phyloP scores from a whole-genome alignment of 2,888 invertebrate species.

The Rotaria socialis region DNA sequence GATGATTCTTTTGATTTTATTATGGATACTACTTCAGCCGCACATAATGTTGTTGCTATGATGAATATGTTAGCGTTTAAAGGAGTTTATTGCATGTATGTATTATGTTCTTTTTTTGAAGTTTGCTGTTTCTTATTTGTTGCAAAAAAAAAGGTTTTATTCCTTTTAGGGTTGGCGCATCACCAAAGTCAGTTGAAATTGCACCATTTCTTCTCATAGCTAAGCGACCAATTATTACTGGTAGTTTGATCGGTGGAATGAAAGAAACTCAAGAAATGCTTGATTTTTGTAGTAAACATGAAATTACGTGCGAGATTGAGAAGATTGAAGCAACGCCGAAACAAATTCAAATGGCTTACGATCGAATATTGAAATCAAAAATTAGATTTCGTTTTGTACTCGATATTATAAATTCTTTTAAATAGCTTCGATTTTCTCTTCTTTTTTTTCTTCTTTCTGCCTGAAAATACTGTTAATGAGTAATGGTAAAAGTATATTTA shows the following conservation, averaged over 20 bases:
- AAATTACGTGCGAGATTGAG: not conserved
- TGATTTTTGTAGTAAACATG: constrained; percentile 15
- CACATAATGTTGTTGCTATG: not conserved
- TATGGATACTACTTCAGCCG: not conserved
- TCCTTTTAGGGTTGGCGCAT: not conserved
- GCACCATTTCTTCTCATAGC: not conserved
- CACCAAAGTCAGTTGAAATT: not conserved
- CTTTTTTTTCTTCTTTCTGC: not conserved
- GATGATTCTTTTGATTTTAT: not conserved
- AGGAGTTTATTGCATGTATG: not conserved
- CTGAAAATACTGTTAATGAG: not conserved
- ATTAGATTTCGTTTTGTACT: not conserved
- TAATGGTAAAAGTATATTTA: too few relatives aligned
- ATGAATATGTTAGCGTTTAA: not conserved
- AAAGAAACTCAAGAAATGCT: constrained; percentile 37
- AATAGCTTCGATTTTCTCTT: not conserved
- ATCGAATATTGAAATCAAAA: not conserved
- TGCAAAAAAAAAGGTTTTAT: not conserved
- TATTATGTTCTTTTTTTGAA: not conserved
- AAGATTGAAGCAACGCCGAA: not conserved
- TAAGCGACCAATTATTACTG: not conserved
- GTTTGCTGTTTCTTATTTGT: too few relatives aligned
- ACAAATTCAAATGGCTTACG: not conserved
- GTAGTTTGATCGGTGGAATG: not conserved
- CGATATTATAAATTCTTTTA: not conserved